Conservation (phyloP, 2,113 vertebrate genomes). For the Neolamprologus brichardi region DNA sequence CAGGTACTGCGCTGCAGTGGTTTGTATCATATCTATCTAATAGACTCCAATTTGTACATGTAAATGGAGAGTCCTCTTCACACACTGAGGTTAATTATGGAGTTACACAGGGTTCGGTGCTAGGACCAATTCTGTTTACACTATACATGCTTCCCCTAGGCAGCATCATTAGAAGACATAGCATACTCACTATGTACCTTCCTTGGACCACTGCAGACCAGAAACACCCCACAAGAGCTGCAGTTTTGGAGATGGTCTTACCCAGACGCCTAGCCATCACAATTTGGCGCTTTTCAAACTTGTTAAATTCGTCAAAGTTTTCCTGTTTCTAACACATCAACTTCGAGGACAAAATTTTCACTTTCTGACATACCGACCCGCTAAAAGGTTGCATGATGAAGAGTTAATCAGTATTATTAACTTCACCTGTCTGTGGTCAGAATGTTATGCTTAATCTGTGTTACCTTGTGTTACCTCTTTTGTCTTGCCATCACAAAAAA, state of each 20-base stretch:
- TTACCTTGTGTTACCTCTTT: not conserved
- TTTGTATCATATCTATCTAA: not conserved
- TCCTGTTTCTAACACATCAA: not conserved
- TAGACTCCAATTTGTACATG: not conserved
- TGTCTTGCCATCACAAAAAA: not conserved
- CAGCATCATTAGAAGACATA: not conserved
- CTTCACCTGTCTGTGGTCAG: not conserved
- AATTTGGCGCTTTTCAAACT: not conserved
- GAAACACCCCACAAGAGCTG: not conserved
- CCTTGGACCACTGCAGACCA: not conserved
- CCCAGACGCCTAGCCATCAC: not conserved
- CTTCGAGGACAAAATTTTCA: not conserved
- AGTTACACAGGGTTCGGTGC: accelerated
- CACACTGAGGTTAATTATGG: not conserved
- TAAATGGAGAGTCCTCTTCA: not conserved
- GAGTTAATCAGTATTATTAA: not conserved
- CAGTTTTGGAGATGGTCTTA: not conserved
- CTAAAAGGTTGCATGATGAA: not conserved
- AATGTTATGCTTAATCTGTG: not conserved
- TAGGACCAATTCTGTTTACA: not conserved
- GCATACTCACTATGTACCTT: not conserved
- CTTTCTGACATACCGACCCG: not conserved
- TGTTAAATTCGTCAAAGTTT: not conserved
- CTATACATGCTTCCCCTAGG: not conserved
- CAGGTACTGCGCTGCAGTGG: not conserved